Evolutionary conservation across 1,140 invertebrate species (phyloP), one percentile per base, ranked within the genome.

Genomic region (Watersipora subatra): DNA sequence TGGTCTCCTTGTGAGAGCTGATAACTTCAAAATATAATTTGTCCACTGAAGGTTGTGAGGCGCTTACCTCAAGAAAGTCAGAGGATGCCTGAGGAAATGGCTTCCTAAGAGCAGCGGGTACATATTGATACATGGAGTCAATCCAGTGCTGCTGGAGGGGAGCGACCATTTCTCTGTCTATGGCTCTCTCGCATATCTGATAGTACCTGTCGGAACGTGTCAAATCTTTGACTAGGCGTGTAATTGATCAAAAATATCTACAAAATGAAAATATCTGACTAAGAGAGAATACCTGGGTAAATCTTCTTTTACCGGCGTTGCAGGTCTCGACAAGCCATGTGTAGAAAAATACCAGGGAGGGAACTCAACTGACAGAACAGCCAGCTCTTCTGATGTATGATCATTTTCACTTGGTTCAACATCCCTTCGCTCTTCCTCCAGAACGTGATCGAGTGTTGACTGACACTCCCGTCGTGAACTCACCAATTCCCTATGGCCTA

Each of bases 271-370:
- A 55, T 55, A 55, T 55, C 46, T 17, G 17, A 17, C 46, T 55
- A 22, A 55, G 46, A 55, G 46, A 55, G 22, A 59, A 24, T 61
- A 77, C 77, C 77, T 77, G 58, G 66, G 62, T 62, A 56, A 69
- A 34, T 78, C 69, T 25, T 73, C 62, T 24, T 72, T 69, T 7
- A 57, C 34, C 0, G 77, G 76, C 7, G 77, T 72, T 27, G 69
- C 69, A 1, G 78, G 73, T n/a, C 78, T 66, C 1, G 76, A 74
- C n/a, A 79, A 65, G 1, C 78, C 78, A 63, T 73, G 70, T 22
- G 76, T 79, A 15, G 76, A 78, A 66, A 66, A 72, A 62, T 74
- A 78, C 65, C 69, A 77, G n/a, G 76, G 74, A 20, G 74, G 75
- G 65, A 79, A 79, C 56, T 64, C 61, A 7, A 78, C 73, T n/a